Evolutionary conservation across 2,113 vertebrate species (phyloP).

Genomic region (Thunnus maccoyii): DNA sequence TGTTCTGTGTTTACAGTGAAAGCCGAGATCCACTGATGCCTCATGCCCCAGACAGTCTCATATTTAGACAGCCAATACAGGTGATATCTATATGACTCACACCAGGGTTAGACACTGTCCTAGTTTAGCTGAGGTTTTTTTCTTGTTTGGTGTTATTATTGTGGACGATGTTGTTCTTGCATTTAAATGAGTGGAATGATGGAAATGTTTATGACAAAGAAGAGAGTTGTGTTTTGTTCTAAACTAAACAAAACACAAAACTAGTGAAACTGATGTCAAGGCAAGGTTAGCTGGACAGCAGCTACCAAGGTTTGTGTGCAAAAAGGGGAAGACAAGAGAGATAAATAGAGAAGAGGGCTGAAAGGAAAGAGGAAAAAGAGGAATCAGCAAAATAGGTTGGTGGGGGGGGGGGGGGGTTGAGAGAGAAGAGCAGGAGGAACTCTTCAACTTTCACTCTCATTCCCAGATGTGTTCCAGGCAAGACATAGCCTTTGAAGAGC

Average conservation of each 20-base stretch:
- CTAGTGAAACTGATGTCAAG: constrained; percentile 50
- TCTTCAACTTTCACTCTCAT: constrained; percentile 82
- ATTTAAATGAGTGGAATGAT: constrained; percentile 30
- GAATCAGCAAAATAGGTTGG: constrained; percentile 76
- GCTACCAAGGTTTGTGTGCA: constrained; percentile 55
- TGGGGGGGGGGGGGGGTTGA: constrained; percentile 41
- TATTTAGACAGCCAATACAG: constrained; percentile 46
- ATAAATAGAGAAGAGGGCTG: constrained; percentile 15
- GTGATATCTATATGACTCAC: constrained; percentile 62
- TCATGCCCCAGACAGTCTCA: constrained; percentile 65
- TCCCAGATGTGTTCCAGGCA: constrained; percentile 84
- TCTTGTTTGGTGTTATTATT: constrained; percentile 1
- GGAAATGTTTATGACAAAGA: constrained; percentile 53
- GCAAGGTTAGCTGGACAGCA: constrained; percentile 58
- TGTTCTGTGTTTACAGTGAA: constrained; percentile 71
- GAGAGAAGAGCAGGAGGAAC: constrained; percentile 73
- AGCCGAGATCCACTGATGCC: constrained; percentile 60
- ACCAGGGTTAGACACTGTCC: constrained; percentile 34
- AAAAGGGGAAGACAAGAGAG: neutral
- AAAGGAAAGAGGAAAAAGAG: constrained; percentile 53
- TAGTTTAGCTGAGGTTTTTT: constrained; percentile 12
- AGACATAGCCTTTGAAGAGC: constrained; percentile 84
- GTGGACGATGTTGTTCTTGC: constrained; percentile 37
- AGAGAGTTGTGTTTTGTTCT: constrained; percentile 58
- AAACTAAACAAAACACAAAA: constrained; percentile 57